Conservation (phyloP, 2,888 invertebrate species). For the Sinentomon sp. region DNA sequence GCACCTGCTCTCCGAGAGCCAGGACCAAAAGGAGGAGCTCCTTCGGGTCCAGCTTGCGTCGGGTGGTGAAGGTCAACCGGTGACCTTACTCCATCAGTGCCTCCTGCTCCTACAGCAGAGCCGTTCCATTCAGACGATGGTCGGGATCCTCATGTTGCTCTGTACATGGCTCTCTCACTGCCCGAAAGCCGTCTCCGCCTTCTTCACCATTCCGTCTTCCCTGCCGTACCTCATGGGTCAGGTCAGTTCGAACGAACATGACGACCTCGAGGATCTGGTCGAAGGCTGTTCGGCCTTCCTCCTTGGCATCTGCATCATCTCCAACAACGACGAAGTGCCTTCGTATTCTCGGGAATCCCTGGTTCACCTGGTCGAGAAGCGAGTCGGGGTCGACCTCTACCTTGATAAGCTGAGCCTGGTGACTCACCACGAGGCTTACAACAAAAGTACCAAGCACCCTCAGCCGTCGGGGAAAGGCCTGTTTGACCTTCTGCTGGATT, state of each 20-base stretch:
- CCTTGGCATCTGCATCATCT: constrained; percentile 69
- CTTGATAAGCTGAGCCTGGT: constrained; percentile 60
- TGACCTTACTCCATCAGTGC: constrained; percentile 69
- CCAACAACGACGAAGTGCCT: constrained; percentile 52
- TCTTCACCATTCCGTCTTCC: constrained; percentile 48
- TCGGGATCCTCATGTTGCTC: constrained; percentile 71
- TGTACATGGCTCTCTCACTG: constrained; percentile 68
- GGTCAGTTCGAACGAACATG: constrained; percentile 49
- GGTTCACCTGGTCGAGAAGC: constrained; percentile 52
- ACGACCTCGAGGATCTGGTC: constrained; percentile 64
- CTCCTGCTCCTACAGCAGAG: constrained; percentile 51
- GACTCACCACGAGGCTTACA: constrained; percentile 67
- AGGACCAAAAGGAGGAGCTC: constrained; percentile 60
- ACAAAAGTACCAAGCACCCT: constrained; percentile 72
- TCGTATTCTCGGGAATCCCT: constrained; percentile 41
- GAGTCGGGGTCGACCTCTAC: constrained; percentile 71
- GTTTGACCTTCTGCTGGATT: constrained; percentile 61
- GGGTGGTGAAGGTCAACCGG: constrained; percentile 50
- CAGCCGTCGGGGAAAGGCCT: constrained; percentile 49
- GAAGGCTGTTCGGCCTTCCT: constrained; percentile 74
- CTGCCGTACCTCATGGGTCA: constrained; percentile 53
- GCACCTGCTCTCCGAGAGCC: constrained; percentile 65
- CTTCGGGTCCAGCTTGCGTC: constrained; percentile 69
- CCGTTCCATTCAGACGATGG: constrained; percentile 34
- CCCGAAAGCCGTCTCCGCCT: constrained; percentile 47